Evolutionary conservation across 2,888 invertebrate species (phyloP), one percentile per base, ranked within the genome.

Genomic region (Ommatoiulus sabulosus): DNA sequence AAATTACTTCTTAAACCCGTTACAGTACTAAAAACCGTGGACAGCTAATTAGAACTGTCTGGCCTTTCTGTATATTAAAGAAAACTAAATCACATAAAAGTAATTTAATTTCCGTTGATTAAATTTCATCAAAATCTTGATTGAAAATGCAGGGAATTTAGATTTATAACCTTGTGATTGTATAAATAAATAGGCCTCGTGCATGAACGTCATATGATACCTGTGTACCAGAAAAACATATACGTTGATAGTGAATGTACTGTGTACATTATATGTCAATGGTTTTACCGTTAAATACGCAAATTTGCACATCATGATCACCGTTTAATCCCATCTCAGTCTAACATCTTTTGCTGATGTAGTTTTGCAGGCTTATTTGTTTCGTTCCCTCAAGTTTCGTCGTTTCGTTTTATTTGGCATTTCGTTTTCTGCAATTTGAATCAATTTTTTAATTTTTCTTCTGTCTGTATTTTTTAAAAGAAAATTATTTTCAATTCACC

Each of bases 271-370:
- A 46, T 86, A 86, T 48, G 80, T 48, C 46, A 86, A 48, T 86
- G 86, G 86, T 46, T 86, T 86, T 86, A 86, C 86, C 86, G 48
- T 86, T 86, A 86, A 86, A 86, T 86, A 48, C 80, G 80, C 80
- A 80, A 80, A 35, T 12, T 35, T 80, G 80, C 80, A 80, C 80
- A 24, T 80, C 80, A 80, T 80, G 80, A 80, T 80, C 80, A 80
- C 80, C 80, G 10, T 80, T 80, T 80, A 80, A 80, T 80, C 80
- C 80, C 80, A 80, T 80, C 80, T 80, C 80, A 10, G 80, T 35
- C 80, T 80, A 35, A 80, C 80, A 80, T 80, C 80, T 12, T 24
- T 63, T 80, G 80, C 35, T 80, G 80, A 80, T 43, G 4, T 80
- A 43, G 80, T 80, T 80, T 80, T 24, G 10, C 10, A 43, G 35